Evolutionary conservation across 2,113 vertebrate genomes (phyloP), one percentile per base, ranked within the genome.

Genomic region (Trematocara stigmaticum): DNA sequence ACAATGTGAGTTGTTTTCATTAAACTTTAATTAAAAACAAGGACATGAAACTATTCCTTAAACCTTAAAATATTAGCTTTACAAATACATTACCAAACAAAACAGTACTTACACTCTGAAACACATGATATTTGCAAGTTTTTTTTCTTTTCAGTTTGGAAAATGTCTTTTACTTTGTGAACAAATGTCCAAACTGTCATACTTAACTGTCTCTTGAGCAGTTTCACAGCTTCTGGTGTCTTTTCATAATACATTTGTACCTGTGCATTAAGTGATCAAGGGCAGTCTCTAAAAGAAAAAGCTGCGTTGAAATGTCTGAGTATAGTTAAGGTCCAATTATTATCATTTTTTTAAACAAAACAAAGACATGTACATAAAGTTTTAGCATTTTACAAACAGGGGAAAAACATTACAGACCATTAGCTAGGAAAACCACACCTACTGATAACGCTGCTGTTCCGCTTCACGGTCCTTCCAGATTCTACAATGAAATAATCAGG

Each of bases 271-370:
- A 12, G 11, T 13, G 53, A 55, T 56, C 23, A 1, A 12, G 53
- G 56, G 26, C 26, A 57, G 4, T n/a, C 31, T 64, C 31, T 38
- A 2, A 35, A 64, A 35, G 16, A 38, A 35, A 61, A 61, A 35
- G 31, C 57, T n/a, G 57, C 18, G 29, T 61, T 61, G 15, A 61
- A 61, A 61, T 61, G 57, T 64, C 16, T n/a, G 31, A 64, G 31
- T 35, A 6, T 64, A 64, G 59, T 1, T 64, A n/a, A 0, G 16
- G 31, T 64, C 59, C 31, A 64, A n/a, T 35, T 64, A 0, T 61
- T n/a, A 35, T 61, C 1, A 35, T 61, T 11, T 35, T 40, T 35
- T 64, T 64, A 61, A 64, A 64, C 59, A 64, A 64, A 64, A 31
- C 59, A 61, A 61, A 61, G 31, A 35, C 16, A 0, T 0, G 57